These are phyloP conservation scores for Harmothoe impar DNA, from an alignment of 2,888 invertebrate genomes.

Conservation along the genomic window DNA sequence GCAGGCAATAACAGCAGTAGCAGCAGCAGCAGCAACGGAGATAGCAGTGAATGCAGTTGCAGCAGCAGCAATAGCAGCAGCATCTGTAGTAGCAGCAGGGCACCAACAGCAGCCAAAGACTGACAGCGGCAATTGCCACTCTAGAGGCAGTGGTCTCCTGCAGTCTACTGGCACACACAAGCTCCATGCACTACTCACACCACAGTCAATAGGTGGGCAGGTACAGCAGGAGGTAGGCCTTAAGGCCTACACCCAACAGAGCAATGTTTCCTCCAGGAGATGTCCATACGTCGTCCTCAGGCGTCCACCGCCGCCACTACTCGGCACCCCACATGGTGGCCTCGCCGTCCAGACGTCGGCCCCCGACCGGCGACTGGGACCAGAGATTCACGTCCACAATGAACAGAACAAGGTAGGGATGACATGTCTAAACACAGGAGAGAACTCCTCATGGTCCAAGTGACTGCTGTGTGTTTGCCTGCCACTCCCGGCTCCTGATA, in stretches of 20 bases:
- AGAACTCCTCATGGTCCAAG: no score
- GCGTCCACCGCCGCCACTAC: not conserved
- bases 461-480: no score
- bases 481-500: no score
- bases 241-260: not conserved
- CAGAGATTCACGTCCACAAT: not conserved
- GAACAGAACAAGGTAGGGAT: constrained; percentile 1
- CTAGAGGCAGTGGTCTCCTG: no score
- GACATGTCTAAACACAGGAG: no score
- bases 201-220: not conserved
- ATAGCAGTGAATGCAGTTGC: not conserved
- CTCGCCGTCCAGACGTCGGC: constrained; percentile 1
- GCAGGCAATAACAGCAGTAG: no score
- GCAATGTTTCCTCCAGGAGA: not conserved
- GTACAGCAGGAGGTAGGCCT: not conserved
- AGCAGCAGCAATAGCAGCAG: constrained; percentile 7
- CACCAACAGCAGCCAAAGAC: no score
- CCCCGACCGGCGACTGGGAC: not conserved
- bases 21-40: no score
- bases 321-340: constrained; percentile 23
- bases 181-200: no score
- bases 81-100: not conserved
- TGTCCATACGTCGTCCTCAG: not conserved
- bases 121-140: no score
- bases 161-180: no score